Base-by-base conservation (phyloP, 2,797 vertebrate genomes). In the Furcifer pardalis region DNA sequence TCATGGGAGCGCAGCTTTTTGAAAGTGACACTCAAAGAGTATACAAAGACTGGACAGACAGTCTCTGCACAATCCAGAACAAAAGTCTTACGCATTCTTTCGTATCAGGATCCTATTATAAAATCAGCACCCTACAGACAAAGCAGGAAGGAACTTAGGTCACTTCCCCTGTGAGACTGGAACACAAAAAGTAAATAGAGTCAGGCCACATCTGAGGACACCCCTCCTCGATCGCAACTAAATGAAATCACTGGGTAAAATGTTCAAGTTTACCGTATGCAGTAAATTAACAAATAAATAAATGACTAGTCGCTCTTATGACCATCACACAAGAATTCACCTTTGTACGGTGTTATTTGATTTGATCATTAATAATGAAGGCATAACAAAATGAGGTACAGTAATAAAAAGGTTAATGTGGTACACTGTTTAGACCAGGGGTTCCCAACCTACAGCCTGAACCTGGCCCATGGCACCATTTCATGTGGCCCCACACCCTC, bases 111-210 rank as follows among this genome's bases (percentile, higher is more conserved):
- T 87, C 74, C 84, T 89, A 84, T 73, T 84, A 44, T 37, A 82
- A 88, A 49, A 78, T 13, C 72, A n/a, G 7, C 65, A 66, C 83
- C 83, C 3, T 2, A n/a, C 1, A 1, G 90, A 77, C 93, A 60
- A 94, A 83, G 82, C 42, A 46, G 93, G 94, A 95, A 94, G 94
- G 94, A 94, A 95, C 92, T 89, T 79, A 92, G 90, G 85, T 93
- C 91, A 95, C 90, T 95, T 95, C 95, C 94, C 94, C 87, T 90
- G 89, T 85, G 93, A 87, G 90, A 88, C 79, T 89, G 93, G 94
- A 93, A 94, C 92, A 91, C 79, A 90, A 93, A 90, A 93, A 92
- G 83, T 91, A 91, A 94, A 93, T 37, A 90, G 85, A 84, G 88
- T 86, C 72, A 91, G 68, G 75, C 83, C 77, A 80, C 86, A 71